These are phyloP conservation scores for Eueides isabella DNA, from an alignment of 1,140 invertebrate genomes.

Conservation along the genomic window DNA sequence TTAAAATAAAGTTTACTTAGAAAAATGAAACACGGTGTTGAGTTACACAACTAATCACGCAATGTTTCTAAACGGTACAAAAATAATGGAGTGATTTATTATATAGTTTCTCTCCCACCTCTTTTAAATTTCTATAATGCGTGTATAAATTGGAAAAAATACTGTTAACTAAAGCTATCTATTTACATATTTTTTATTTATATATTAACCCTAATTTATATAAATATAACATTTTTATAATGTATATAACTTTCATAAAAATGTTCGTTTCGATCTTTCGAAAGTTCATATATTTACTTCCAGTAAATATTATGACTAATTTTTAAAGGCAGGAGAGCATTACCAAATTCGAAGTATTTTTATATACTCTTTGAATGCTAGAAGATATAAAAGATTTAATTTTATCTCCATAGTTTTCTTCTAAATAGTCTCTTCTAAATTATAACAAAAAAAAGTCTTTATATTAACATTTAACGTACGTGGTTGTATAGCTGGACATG, in stretches of 20 bases:
- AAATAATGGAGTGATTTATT: not conserved
- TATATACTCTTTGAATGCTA: conserved; percentile 56
- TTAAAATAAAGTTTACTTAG: not conserved
- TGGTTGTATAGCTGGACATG: no score
- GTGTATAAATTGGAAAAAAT: no score
- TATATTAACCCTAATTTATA: not conserved
- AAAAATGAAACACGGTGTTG: not conserved
- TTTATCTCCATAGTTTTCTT: no score
- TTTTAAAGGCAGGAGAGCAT: conserved; percentile 36
- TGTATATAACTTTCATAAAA: not conserved
- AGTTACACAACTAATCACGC: not conserved
- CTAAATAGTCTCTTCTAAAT: no score
- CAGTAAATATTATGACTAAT: conserved; percentile 27
- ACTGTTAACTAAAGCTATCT: no score
- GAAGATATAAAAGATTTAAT: no score
- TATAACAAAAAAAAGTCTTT: no score
- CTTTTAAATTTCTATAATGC: no score
- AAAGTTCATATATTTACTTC: conserved; percentile 33
- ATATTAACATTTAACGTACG: no score
- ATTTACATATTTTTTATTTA: not conserved
- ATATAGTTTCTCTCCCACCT: not conserved
- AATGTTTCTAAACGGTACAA: not conserved
- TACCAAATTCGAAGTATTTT: conserved; percentile 53
- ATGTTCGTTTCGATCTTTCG: not conserved
- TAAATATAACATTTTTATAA: not conserved